These are phyloP conservation scores for Phorcus lineatus DNA, from an alignment of 2,888 invertebrate species.

Conservation along the genomic window DNA sequence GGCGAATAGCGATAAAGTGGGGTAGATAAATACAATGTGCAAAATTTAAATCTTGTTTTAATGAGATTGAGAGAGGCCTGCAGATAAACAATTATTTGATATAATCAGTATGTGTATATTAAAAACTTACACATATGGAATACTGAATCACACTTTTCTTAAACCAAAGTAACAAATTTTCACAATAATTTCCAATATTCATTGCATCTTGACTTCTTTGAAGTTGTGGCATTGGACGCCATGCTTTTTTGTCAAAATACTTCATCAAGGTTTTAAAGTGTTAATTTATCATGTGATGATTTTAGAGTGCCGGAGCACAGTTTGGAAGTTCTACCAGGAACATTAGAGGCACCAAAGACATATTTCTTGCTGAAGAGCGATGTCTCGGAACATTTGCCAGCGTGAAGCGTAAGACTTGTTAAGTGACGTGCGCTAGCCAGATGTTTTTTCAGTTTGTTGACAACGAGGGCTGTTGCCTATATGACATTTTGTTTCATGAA, in stretches of 20 bases:
- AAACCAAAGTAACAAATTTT: neutral
- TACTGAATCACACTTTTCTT: too few relatives aligned
- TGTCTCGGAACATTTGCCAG: neutral
- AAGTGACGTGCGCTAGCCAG: neutral
- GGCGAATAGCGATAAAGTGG: too few relatives aligned
- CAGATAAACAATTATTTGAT: too few relatives aligned
- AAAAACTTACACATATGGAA: too few relatives aligned
- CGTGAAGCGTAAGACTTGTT: neutral
- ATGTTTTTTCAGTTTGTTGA: neutral
- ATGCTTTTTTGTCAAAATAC: neutral
- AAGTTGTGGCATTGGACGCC: neutral
- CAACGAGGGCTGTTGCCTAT: neutral
- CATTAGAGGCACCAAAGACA: neutral
- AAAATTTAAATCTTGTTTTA: too few relatives aligned
- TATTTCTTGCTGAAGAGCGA: neutral
- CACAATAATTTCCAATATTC: neutral
- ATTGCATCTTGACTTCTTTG: neutral
- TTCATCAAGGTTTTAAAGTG: constrained; percentile 1
- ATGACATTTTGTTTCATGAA: neutral
- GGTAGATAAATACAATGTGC: too few relatives aligned
- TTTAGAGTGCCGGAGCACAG: neutral
- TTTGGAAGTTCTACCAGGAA: neutral
- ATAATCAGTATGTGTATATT: too few relatives aligned
- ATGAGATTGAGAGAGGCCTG: too few relatives aligned
- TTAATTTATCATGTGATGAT: constrained; percentile 1